Conservation (phyloP, 1,140 invertebrate species). For the Chionoecetes opilio region DNA sequence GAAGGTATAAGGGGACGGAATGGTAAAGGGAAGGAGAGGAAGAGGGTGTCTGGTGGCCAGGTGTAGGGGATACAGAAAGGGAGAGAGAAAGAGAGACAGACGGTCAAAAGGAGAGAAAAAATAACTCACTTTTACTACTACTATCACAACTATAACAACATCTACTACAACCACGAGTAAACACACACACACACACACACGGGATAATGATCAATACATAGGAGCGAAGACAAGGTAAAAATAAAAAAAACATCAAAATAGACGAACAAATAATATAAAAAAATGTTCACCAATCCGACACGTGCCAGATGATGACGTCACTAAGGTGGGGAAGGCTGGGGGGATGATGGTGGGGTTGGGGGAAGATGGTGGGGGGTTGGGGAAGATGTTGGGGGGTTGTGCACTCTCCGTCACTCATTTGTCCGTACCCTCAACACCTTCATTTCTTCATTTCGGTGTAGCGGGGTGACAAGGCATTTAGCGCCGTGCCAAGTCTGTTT, state of each 20-base stretch:
- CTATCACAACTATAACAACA: neutral
- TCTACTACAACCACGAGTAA: neutral
- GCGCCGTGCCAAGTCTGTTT: conserved; percentile 53
- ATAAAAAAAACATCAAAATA: neutral
- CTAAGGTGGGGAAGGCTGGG: no score
- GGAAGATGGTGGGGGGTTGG: no score
- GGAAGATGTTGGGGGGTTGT: conserved; percentile 31
- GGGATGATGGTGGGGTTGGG: no score
- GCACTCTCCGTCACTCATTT: conserved; percentile 67
- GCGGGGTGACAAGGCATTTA: conserved; percentile 64
- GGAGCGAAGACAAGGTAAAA: neutral
- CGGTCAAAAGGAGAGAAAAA: neutral
- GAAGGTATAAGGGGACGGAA: no score
- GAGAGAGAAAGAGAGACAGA: conserved; percentile 35
- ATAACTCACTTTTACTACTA: neutral
- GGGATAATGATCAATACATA: neutral
- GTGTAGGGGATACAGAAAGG: conserved; percentile 10
- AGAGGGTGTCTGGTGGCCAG: neutral
- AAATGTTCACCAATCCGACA: conserved; percentile 29
- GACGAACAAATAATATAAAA: neutral
- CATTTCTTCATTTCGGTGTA: conserved; percentile 46
- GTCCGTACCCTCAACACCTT: conserved; percentile 55
- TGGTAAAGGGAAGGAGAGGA: neutral
- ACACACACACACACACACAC: neutral
- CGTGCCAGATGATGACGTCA: conserved; percentile 38